Evolutionary conservation across 1,140 invertebrate genomes (phyloP).

Genomic region (Neodiprion fabricii): DNA sequence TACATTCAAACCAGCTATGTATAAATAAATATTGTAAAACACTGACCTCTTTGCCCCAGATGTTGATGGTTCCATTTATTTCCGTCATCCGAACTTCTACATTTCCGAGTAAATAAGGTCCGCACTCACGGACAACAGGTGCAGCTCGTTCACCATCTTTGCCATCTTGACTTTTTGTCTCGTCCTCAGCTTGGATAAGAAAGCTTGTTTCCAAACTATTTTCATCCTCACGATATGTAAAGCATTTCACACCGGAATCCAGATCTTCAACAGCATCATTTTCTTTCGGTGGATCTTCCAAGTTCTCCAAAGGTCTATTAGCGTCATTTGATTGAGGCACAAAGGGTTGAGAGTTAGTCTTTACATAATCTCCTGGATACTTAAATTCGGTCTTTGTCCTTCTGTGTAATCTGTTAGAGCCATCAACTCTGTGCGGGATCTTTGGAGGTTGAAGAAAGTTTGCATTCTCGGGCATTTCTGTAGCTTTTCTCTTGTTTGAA

Average conservation of each 20-base stretch:
- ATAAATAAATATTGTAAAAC: background rate
- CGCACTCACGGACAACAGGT: conserved; percentile 45
- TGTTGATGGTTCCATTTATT: conserved; percentile 55
- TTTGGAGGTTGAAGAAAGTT: conserved; percentile 41
- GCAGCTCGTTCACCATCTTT: conserved; percentile 24
- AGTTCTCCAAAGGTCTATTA: conserved; percentile 5
- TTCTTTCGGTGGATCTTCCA: conserved; percentile 22
- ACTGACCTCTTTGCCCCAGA: conserved; percentile 57
- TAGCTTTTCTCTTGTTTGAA: conserved; percentile 52
- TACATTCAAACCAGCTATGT: too few species aligned
- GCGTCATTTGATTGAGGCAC: conserved; percentile 8
- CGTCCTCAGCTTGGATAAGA: conserved; percentile 51
- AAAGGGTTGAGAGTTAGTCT: background rate
- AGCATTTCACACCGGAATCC: conserved; percentile 48
- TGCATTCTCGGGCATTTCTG: conserved; percentile 35
- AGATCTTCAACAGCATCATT: conserved; percentile 26
- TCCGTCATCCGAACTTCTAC: conserved; percentile 57
- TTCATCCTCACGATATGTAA: conserved; percentile 52
- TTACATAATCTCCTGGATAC: conserved; percentile 10
- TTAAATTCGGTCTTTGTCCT: background rate
- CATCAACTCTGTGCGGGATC: conserved; percentile 38
- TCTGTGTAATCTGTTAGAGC: conserved; percentile 21
- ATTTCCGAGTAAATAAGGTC: conserved; percentile 57
- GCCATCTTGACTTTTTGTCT: conserved; percentile 23
- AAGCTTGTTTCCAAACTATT: conserved; percentile 51